Base-by-base conservation (phyloP, 2,888 invertebrate species). In the Arctia plantaginis region DNA sequence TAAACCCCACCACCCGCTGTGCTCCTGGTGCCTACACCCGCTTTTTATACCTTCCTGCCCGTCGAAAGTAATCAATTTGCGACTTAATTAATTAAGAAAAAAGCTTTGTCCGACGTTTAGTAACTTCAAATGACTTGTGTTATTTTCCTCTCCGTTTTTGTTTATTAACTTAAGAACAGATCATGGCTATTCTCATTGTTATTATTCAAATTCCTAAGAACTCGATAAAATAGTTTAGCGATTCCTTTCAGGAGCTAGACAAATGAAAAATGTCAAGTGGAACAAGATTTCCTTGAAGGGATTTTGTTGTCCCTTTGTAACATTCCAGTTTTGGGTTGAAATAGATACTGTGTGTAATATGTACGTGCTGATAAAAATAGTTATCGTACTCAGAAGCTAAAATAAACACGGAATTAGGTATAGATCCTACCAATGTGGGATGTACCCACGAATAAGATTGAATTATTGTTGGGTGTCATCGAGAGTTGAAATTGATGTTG, bases 31-130 rank as follows among this genome's bases (percentile, higher is more conserved):
- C 93, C 92, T 91, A 91, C 93, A 87, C 94, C 93, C 92, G 90
- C 92, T 94, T 94, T 95, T 95, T 95, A 94, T 94, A 93, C 93
- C 92, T 94, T 92, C 93, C 91, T 90, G 90, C 91, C 91, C 91
- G 93, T 93, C 93, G 94, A 94, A 95, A 95, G 94, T 95, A 95
- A 95, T 95, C 95, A 95, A 95, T 95, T 95, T 94, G 94, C 90
- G 93, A 94, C 93, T 94, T 95, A 94, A 94, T 95, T 95, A 95
- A 95, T 95, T 95, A 95, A 92, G 94, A 95, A 94, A 93, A 93
- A 92, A 91, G 89, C 90, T 90, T 85, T 85, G 85, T 85, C 78
- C 74, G 81, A 82, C 84, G 81, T 85, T 85, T 85, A 85, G 82
- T 84, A 82, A 83, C 85, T 82, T 84, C 82, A 85, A 85, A 85